phyloP scores from a whole-genome alignment of 2,113 vertebrate species.

The Carollia perspicillata region DNA sequence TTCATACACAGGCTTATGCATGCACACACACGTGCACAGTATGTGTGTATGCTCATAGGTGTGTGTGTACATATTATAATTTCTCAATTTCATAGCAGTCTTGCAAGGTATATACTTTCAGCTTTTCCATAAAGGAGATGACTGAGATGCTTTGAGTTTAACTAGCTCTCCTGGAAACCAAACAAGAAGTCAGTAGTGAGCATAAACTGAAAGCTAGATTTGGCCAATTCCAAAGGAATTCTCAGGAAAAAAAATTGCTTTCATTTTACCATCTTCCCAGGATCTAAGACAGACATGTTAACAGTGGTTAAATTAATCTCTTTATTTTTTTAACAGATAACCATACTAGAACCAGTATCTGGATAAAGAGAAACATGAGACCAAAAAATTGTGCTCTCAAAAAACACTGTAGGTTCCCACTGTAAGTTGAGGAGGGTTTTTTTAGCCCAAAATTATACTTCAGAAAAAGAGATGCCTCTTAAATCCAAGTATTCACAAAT shows the following conservation, averaged over 20 bases:
- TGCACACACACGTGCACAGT: fast-evolving
- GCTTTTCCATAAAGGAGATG: background rate
- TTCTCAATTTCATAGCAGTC: background rate
- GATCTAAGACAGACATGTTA: background rate
- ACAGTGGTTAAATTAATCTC: background rate
- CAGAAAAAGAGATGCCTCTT: background rate
- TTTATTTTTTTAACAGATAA: background rate
- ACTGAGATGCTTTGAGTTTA: background rate
- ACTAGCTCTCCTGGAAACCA: background rate
- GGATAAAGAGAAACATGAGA: background rate
- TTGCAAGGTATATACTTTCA: background rate
- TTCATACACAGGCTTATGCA: background rate
- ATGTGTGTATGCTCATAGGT: background rate
- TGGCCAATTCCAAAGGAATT: background rate
- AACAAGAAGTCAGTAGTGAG: background rate
- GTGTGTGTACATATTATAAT: background rate
- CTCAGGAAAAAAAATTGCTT: background rate
- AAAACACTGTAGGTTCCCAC: background rate
- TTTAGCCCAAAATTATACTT: background rate
- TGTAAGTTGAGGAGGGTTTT: background rate
- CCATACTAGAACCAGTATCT: background rate
- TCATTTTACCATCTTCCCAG: background rate
- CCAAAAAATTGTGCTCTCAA: background rate
- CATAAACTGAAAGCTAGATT: background rate
- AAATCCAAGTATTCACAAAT: background rate